phyloP scores from a whole-genome alignment of 2,113 vertebrate species.

The Heterotis niloticus region DNA sequence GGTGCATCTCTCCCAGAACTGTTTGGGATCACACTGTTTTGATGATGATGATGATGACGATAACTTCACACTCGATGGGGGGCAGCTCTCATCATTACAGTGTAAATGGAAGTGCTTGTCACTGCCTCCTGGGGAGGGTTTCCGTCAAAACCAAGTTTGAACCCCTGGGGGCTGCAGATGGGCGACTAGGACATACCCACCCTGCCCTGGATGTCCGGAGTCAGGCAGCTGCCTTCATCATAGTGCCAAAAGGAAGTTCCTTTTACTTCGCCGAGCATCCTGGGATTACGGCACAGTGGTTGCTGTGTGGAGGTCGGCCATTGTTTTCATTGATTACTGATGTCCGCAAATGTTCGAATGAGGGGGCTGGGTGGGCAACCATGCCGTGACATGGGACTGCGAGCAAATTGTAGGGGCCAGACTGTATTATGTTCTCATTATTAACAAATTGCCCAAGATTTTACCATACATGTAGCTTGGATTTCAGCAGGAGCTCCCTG shows the following conservation, averaged over 20 bases:
- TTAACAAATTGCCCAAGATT: background rate
- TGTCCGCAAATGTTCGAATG: background rate
- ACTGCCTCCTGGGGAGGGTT: conserved; percentile 19
- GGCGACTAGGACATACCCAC: conserved; percentile 25
- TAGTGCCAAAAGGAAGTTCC: conserved; percentile 41
- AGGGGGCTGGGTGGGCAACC: background rate
- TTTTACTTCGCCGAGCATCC: conserved; percentile 21
- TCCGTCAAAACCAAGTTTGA: background rate
- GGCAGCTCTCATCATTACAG: no score
- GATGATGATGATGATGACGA: no score
- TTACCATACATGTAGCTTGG: background rate
- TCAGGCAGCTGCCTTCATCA: conserved; percentile 32
- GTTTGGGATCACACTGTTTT: no score
- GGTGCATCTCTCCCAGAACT: no score
- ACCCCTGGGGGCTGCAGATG: conserved; percentile 29
- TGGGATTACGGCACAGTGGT: background rate
- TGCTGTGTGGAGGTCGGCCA: background rate
- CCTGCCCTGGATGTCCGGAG: conserved; percentile 33
- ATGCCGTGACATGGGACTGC: background rate
- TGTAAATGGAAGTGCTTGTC: no score
- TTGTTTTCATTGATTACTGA: conserved; percentile 16
- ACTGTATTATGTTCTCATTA: conserved; percentile 19
- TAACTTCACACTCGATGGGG: no score
- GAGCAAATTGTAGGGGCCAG: background rate
- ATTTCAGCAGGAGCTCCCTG: no score